Percentiles rank a stretch among this genome's conserved stretches.
Evolutionary conservation across 2,888 invertebrate genomes (phyloP).

Genomic region (Ischnura elegans): DNA sequence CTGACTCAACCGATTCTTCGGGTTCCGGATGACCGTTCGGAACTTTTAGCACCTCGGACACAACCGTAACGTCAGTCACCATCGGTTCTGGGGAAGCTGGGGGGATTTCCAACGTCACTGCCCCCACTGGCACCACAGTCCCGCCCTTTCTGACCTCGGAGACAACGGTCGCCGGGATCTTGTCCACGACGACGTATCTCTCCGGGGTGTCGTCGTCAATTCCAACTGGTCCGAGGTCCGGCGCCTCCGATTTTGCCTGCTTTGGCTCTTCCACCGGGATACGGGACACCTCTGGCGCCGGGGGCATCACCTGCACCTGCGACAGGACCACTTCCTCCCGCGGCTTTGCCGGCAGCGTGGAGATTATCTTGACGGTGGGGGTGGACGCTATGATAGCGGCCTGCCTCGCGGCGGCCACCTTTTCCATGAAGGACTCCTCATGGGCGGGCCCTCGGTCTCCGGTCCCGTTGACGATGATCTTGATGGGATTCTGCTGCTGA

Average conservation of each 20-base stretch:
- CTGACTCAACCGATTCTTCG: not conserved
- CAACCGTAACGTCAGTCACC: not conserved
- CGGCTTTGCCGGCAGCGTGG: not conserved
- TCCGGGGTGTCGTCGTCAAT: conserved; percentile 84
- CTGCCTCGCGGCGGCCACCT: conserved; percentile 80
- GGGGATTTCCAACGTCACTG: conserved; percentile 35
- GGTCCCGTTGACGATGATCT: conserved; percentile 81
- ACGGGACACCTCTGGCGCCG: not conserved
- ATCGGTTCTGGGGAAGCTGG: not conserved
- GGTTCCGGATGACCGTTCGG: conserved; percentile 34
- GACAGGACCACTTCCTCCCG: not conserved
- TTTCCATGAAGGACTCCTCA: conserved; percentile 80
- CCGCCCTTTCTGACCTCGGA: conserved; percentile 30
- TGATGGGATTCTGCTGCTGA: conserved; percentile 76
- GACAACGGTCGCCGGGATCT: conserved; percentile 34
- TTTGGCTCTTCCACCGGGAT: conserved; percentile 81
- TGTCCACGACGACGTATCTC: conserved; percentile 67
- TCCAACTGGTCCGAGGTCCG: conserved; percentile 79
- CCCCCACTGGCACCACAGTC: conserved; percentile 41
- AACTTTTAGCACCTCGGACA: conserved; percentile 34
- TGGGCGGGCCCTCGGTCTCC: conserved; percentile 76
- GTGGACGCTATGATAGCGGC: conserved; percentile 75
- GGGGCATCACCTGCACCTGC: not conserved
- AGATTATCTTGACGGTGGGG: conserved; percentile 85
- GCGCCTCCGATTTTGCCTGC: conserved; percentile 91